Conservation (phyloP, 2,113 vertebrate genomes). For the Trochalopteron elliotii region DNA sequence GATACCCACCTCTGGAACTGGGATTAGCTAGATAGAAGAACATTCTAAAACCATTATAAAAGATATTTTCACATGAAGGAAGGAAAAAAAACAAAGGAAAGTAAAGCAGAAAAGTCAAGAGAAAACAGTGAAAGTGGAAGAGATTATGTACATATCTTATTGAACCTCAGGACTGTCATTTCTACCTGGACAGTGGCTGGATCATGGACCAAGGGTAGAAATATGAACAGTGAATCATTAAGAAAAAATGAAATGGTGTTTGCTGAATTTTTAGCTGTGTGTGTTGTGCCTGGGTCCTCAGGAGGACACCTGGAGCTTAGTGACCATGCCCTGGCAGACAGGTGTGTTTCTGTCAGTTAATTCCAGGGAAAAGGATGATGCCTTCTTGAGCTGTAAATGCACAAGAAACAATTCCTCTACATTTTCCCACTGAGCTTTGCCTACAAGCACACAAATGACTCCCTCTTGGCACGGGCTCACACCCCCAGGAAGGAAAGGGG, state of each 20-base stretch:
- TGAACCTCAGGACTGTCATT: background rate
- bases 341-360: background rate
- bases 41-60: background rate
- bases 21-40: background rate
- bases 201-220: background rate
- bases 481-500: background rate
- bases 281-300: background rate
- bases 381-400: background rate
- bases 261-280: background rate
- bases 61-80: background rate
- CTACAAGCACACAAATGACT: background rate
- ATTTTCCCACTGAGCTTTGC: background rate
- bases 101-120: background rate
- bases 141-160: background rate
- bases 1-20: background rate
- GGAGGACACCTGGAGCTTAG: background rate
- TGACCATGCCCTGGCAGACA: background rate
- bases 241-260: background rate
- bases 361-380: background rate
- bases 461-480: background rate
- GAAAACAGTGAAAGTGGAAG: background rate
- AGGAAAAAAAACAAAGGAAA: background rate
- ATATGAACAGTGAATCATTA: background rate
- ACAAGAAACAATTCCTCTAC: background rate
- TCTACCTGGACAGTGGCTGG: background rate